Conservation (phyloP, 2,797 vertebrate genomes). For the Hippopotamyrus pictus region DNA sequence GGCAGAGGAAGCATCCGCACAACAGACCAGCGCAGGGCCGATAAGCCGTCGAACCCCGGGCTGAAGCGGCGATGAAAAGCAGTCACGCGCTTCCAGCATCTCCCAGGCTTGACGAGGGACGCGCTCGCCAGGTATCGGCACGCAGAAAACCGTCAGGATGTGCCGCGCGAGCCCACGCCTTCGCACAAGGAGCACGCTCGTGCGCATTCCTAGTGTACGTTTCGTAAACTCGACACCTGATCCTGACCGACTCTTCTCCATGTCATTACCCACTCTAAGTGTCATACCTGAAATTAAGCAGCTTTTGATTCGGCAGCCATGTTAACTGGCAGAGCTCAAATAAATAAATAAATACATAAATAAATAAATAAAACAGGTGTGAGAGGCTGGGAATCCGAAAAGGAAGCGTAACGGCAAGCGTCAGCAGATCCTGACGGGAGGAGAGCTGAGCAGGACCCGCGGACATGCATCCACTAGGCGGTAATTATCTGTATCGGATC, state of each 20-base stretch:
- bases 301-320: background rate
- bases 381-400: background rate
- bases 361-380: background rate
- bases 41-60: background rate
- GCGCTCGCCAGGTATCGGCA: background rate
- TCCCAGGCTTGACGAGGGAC: too few relatives aligned
- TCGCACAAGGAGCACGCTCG: background rate
- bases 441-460: background rate
- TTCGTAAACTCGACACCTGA: background rate
- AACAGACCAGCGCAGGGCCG: background rate
- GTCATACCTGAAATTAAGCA: background rate
- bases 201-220: background rate
- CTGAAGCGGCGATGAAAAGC: background rate
- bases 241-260: background rate
- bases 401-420: background rate
- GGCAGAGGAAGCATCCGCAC: background rate
- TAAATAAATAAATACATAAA: background rate
- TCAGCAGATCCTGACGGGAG: background rate
- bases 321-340: background rate
- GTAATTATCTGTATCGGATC: background rate
- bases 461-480: background rate
- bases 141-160: background rate
- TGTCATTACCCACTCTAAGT: background rate
- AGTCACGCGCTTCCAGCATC: background rate
- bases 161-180: background rate